Evolutionary conservation across 2,113 vertebrate species (phyloP).

Genomic region (Carollia perspicillata): DNA sequence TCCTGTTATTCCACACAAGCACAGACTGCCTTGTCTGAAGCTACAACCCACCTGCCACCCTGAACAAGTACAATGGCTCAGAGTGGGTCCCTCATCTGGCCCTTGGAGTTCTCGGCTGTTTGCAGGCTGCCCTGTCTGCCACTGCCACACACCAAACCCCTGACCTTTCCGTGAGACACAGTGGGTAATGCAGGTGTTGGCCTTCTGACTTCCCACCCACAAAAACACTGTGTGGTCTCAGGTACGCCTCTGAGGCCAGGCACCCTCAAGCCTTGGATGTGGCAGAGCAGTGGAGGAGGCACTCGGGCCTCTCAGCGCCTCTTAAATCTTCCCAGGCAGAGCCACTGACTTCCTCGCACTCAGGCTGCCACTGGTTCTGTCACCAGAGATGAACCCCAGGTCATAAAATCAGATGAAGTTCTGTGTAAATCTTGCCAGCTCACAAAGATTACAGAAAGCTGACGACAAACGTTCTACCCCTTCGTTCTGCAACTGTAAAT

Average conservation of each 20-base stretch:
- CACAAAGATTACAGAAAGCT: neutral
- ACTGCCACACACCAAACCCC: fast-evolving
- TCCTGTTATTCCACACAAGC: neutral
- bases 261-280: neutral
- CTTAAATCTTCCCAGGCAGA: slow-evolving; percentile 9
- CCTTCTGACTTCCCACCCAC: neutral
- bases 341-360: neutral
- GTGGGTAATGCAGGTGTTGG: neutral
- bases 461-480: neutral
- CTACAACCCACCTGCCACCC: neutral
- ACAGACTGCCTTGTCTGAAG: fast-evolving
- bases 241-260: neutral
- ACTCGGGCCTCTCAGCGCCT: neutral
- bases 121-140: neutral
- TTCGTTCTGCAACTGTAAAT: neutral
- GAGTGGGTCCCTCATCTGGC: no score
- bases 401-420: slow-evolving; percentile 59
- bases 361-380: neutral
- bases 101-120: neutral
- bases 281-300: neutral
- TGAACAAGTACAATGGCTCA: neutral
- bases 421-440: slow-evolving; percentile 37
- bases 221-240: neutral
- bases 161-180: neutral
- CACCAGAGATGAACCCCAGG: slow-evolving; percentile 13